Conservation (phyloP, 1,140 invertebrate species). For the Cydia strobilella region DNA sequence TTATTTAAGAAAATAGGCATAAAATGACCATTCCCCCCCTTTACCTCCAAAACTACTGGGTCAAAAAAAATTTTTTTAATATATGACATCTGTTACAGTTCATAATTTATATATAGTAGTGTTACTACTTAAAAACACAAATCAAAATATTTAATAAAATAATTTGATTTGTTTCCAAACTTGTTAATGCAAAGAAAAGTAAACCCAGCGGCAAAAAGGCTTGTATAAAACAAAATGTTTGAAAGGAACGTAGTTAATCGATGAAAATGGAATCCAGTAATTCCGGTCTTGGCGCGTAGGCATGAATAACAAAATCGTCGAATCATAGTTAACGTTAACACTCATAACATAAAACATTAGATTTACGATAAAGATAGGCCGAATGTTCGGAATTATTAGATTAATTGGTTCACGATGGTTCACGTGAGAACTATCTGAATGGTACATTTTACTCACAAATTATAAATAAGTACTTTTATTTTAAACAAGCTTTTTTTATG, state of each 20-base stretch:
- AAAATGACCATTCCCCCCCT: too few relatives aligned
- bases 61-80: too few relatives aligned
- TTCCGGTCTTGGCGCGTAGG: background rate
- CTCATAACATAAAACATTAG: background rate
- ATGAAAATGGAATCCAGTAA: slow-evolving; percentile 16
- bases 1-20: too few relatives aligned
- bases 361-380: background rate
- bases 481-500: too few relatives aligned
- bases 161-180: too few relatives aligned
- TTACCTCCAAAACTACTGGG: too few relatives aligned
- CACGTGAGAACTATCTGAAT: background rate
- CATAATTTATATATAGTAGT: too few relatives aligned
- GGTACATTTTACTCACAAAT: background rate
- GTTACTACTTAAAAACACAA: too few relatives aligned
- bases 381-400: background rate
- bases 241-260: background rate
- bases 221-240: background rate
- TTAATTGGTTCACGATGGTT: background rate
- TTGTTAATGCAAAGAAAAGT: too few relatives aligned
- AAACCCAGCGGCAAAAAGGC: too few relatives aligned
- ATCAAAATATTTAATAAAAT: too few relatives aligned
- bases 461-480: background rate
- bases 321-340: background rate
- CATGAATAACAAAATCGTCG: background rate
- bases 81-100: too few relatives aligned